These are phyloP conservation scores for Lophius piscatorius DNA, from an alignment of 2,113 vertebrate genomes.

Conservation along the genomic window DNA sequence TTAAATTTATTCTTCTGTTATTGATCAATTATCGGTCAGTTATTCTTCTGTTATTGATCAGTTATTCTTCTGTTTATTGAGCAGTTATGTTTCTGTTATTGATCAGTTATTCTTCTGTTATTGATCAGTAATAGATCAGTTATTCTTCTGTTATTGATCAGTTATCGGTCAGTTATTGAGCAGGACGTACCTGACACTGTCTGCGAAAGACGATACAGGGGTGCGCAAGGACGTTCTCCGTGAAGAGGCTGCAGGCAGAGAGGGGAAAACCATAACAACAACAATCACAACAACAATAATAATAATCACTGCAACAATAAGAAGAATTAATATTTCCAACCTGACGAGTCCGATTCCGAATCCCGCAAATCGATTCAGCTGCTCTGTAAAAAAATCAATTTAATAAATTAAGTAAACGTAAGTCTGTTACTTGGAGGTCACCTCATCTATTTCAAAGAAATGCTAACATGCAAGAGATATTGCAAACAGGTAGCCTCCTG, in stretches of 20 bases:
- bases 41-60: too few species aligned
- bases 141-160: too few species aligned
- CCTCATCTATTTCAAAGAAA: too few species aligned
- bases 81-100: background rate
- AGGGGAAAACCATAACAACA: too few species aligned
- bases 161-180: background rate
- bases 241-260: constrained; percentile 86
- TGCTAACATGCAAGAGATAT: background rate
- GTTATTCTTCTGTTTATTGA: too few species aligned
- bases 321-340: constrained; percentile 31
- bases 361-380: constrained; percentile 61
- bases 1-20: too few species aligned
- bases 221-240: constrained; percentile 96
- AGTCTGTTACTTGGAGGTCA: too few species aligned
- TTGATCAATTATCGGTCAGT: too few species aligned
- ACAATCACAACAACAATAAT: background rate
- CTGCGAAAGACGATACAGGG: constrained; percentile 95
- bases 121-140: too few species aligned
- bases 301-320: background rate
- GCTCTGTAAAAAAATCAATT: constrained; percentile 38
- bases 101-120: too few species aligned
- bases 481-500: background rate
- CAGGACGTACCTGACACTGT: constrained; percentile 89
- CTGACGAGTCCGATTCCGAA: constrained; percentile 86
- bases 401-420: too few species aligned